Evolutionary conservation across 1,140 invertebrate species (phyloP), one percentile per base, ranked within the genome.

Genomic region (Lutraria rhynchaena): DNA sequence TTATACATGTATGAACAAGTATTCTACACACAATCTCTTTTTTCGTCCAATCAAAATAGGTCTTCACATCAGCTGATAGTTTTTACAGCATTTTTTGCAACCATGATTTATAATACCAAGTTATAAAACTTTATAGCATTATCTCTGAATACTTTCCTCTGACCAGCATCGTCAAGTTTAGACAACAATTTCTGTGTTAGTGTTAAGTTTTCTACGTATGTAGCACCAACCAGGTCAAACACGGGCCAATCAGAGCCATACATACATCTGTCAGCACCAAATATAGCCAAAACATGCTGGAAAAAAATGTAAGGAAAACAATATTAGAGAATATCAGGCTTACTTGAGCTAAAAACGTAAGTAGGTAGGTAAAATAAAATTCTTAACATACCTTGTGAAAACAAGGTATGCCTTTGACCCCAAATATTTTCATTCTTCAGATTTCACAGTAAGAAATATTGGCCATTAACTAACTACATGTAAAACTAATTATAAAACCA

Each of bases 211-310:
- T 83, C 83, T 33, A 46, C 74, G 35, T 84, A 86, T 29, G 76
- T 58, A 9, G 83, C 84, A 33, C 67, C 75, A 1, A 83, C 83
- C 57, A 84, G 63, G 4, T 61, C 67, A 61, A 84, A 85, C 0
- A 88, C 87, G 31, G 87, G 87, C 87, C 87, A 88, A 29, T 88
- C 87, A 3, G 87, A 88, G 4, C 85, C 87, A 57, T 83, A 88
- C 76, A 88, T 84, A 58, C 82, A 84, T 24, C 87, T 80, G 35
- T 82, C 82, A 17, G 81, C 55, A 7, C 85, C 85, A 70, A 88
- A 88, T 51, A 81, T 82, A 22, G 57, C 41, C 0, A 88, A 22
- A 4, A 88, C 58, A 55, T 88, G 87, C 87, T 88, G 82, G 19
- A 83, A 86, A 0, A 63, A 55, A 65, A 19, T 19, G 13, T 73